Conservation (phyloP, 2,797 vertebrate genomes). For the Oreortyx pictus region DNA sequence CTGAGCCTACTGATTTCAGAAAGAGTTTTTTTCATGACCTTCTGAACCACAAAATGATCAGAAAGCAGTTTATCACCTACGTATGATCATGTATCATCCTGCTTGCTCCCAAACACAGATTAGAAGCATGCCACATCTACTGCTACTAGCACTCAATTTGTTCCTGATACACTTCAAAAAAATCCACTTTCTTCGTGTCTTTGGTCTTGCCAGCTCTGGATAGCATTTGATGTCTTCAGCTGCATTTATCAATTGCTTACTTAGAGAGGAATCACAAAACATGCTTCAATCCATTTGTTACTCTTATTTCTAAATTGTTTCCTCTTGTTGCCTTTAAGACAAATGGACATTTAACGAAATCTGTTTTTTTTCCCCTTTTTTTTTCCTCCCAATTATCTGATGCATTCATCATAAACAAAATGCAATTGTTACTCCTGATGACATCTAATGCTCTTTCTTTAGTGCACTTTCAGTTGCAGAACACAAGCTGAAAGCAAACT, state of each 20-base stretch:
- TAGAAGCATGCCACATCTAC: fast-evolving
- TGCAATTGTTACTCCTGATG: background rate
- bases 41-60: background rate
- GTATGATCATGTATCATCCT: background rate
- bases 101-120: background rate
- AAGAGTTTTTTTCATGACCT: background rate
- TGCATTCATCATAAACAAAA: background rate
- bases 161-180: background rate
- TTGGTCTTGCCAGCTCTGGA: background rate
- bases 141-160: background rate
- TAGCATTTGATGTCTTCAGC: background rate
- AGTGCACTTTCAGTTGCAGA: background rate
- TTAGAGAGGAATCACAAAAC: background rate
- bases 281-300: background rate
- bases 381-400: background rate
- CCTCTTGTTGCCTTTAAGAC: background rate
- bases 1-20: background rate
- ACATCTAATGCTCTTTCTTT: background rate
- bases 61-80: background rate
- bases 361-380: background rate
- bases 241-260: background rate
- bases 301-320: background rate
- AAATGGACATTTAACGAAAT: background rate
- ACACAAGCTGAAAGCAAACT: background rate
- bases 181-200: background rate